Base-by-base conservation (phyloP, 2,888 invertebrate species). In the Rugalucina vietnamica region DNA sequence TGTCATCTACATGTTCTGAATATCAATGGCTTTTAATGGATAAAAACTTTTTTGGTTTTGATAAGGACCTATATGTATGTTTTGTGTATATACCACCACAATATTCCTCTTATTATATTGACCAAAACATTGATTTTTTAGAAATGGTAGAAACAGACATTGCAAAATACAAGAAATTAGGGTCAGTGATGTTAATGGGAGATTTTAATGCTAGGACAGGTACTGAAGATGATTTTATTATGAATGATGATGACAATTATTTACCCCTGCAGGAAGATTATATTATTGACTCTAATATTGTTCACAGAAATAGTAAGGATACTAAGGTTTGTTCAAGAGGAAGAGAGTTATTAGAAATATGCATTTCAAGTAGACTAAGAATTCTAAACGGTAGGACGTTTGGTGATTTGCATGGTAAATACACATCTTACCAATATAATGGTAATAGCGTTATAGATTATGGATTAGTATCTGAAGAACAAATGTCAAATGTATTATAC, bases 1-100 rank as follows among this genome's bases (percentile, higher is more conserved):
- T 32, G 1, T 50, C 73, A 27, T 1, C 4, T 1, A 49, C 2
- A 50, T 73, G 50, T 27, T 74, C 74, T 34, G 54, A 74, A 34
- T 74, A 74, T 21, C 50, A 74, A 57, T 74, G 74, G 74, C 34
- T 74, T 36, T 8, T 0, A n/a, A 12, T 74, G 21, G 54, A 54
- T 21, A 74, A 54, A 50, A 74, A 34, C 36, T 74, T 3, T 27
- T 57, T 74, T 34, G 74, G 36, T 21, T 36, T 36, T 0, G 54
- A 74, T 54, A 54, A 54, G 36, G 34, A 74, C 57, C 2, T 74
- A 1, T 50, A 34, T 74, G 1, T 74, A 29, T 49, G 50, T 29
- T 73, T 50, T 50, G n/a, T n/a, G n/a, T n/a, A n/a, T n/a, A 29
- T 50, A 8, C 49, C 73, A n/a, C 73, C 73, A 10, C 32, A 49